These are phyloP conservation scores for Drosophila nannoptera DNA, from an alignment of 1,140 invertebrate genomes.

Conservation along the genomic window DNA sequence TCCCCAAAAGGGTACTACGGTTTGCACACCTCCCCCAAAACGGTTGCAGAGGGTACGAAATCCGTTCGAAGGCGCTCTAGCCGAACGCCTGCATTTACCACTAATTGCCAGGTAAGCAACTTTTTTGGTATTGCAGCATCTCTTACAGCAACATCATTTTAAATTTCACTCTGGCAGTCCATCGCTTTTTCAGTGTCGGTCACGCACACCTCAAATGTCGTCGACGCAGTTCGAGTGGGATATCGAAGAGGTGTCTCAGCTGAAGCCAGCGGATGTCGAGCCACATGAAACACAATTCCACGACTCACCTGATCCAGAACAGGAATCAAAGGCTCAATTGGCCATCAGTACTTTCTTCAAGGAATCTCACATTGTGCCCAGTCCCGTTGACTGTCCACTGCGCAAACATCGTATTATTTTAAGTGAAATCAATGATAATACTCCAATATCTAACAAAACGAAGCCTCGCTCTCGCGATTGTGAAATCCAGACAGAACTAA, in stretches of 20 bases:
- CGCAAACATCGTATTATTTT: constrained; percentile 73
- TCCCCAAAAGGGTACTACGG: constrained; percentile 46
- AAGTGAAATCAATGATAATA: constrained; percentile 52
- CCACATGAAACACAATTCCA: constrained; percentile 80
- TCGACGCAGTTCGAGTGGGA: constrained; percentile 81
- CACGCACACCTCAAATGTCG: constrained; percentile 71
- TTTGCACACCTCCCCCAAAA: constrained; percentile 74
- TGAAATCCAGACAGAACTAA: constrained; percentile 80
- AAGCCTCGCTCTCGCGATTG: constrained; percentile 53
- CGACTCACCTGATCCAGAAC: constrained; percentile 80
- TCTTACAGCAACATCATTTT: too few species aligned
- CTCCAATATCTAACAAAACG: constrained; percentile 66
- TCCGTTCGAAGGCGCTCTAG: constrained; percentile 70
- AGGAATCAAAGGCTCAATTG: constrained; percentile 80
- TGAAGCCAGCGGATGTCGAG: constrained; percentile 81
- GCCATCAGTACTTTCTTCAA: constrained; percentile 81
- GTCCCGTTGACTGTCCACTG: constrained; percentile 79
- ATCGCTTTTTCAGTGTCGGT: constrained; percentile 67
- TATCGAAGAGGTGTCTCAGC: constrained; percentile 80
- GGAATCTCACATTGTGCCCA: constrained; percentile 80
- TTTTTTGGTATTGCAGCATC: too few species aligned
- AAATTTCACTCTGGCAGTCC: constrained; percentile 46
- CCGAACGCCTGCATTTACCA: constrained; percentile 74
- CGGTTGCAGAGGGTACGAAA: constrained; percentile 69
- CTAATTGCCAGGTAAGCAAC: constrained; percentile 71